Evolutionary conservation across 2,797 vertebrate genomes (phyloP), one percentile per base, ranked within the genome.

Genomic region (Orientallactaga sibirica): DNA sequence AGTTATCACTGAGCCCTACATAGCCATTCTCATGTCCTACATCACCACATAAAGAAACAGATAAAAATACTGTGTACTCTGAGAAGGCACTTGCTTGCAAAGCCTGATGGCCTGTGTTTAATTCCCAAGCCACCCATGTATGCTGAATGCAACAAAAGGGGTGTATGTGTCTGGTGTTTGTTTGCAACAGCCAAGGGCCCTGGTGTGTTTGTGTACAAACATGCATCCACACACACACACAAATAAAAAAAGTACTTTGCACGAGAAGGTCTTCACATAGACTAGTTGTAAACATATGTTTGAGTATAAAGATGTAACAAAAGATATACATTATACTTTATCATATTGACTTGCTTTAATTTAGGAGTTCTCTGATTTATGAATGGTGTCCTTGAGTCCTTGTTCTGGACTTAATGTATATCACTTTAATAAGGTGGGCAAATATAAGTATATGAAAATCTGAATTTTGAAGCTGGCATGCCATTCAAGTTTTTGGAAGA

Each of bases 381-480:
- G 12, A 48, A 22, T 29, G 27, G 1, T 52, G 41, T 43, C 43
- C 48, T 62, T 29, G 16, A 78, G 43, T 61, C 64, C 76, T 64
- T 8, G 0, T 1, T 75, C 29, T 11, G 2, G 11, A 14, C 24
- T 74, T 12, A 80, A 43, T 22, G 75, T 20, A 78, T 1, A 27
- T 2, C 18, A 24, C 61, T 81, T 82, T 3, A 66, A 12, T 48
- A 29, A 16, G 66, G 55, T 24, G 73, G 58, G 7, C 68, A 43
- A 86, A 25, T 10, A 11, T 22, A 9, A 58, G 52, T 37, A 25
- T 25, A 61, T 52, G n/a, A 89, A 86, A 77, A 70, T 22, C 3
- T 68, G 66, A 82, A 73, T 70, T 96, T 89, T 73, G 83, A 75
- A 93, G 87, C 64, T 66, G 55, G 52, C 37, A 20, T 20, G 37